phyloP scores from a whole-genome alignment of 2,797 vertebrate genomes.

The Sebastes taczanowskii region DNA sequence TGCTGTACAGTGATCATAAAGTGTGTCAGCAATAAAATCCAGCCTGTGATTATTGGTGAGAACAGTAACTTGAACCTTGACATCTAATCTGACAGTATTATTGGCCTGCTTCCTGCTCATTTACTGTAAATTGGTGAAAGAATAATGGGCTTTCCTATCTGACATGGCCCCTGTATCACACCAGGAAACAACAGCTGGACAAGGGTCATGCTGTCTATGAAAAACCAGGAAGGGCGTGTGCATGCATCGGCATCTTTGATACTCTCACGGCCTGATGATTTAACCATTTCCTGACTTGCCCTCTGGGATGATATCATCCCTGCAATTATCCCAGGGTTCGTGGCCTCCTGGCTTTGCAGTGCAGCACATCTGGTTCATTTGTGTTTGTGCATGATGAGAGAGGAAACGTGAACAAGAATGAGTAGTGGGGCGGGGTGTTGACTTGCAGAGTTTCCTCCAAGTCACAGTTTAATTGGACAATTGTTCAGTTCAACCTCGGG shows the following conservation, averaged over 20 bases:
- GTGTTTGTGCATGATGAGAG: slow-evolving; percentile 18
- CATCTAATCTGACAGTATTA: slow-evolving; percentile 4
- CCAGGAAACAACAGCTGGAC: slow-evolving; percentile 53
- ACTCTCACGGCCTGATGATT: slow-evolving; percentile 33
- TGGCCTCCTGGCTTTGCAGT: slow-evolving; percentile 36
- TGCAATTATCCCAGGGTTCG: slow-evolving; percentile 46
- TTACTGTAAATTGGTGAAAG: slow-evolving; percentile 26
- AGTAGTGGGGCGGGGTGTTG: slow-evolving; percentile 10
- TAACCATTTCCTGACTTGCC: slow-evolving; percentile 52
- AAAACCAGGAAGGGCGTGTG: slow-evolving; percentile 14
- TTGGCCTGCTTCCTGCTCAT: slow-evolving; percentile 19
- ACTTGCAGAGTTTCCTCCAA: slow-evolving; percentile 55
- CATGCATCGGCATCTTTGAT: slow-evolving; percentile 40
- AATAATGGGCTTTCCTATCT: slow-evolving; percentile 15
- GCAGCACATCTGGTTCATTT: slow-evolving; percentile 65
- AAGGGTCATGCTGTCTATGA: slow-evolving; percentile 10
- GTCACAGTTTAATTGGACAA: slow-evolving; percentile 68
- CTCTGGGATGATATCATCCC: slow-evolving; percentile 46
- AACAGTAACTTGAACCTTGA: slow-evolving; percentile 29
- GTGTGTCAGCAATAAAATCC: slow-evolving; percentile 8
- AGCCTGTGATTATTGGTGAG: slow-evolving; percentile 8
- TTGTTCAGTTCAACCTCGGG: slow-evolving; percentile 62
- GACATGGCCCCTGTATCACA: slow-evolving; percentile 15
- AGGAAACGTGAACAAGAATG: slow-evolving; percentile 23
- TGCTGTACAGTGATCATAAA: neutral